Conservation (phyloP, 92 coral and sea anemone species). For the Umimayanthus kanabou region DNA sequence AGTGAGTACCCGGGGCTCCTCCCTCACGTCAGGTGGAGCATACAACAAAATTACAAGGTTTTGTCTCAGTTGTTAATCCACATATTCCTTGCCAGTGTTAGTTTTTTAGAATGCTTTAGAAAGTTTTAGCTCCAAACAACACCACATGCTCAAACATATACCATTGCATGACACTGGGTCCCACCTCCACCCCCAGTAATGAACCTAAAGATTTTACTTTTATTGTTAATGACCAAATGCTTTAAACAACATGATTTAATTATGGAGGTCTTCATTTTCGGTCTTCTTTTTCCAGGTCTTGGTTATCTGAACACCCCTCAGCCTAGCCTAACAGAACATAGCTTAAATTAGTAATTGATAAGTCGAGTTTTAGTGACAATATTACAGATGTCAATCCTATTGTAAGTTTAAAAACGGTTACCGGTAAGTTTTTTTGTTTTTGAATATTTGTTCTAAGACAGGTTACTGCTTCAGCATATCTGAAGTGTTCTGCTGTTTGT, state of each 20-base stretch:
- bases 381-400: background rate
- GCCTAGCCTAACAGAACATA: background rate
- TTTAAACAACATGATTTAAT: no score
- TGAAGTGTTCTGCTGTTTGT: constrained; percentile 13
- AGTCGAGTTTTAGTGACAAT: background rate
- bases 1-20: no score
- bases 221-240: no score
- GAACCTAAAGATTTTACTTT: no score
- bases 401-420: background rate
- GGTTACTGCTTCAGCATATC: background rate
- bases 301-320: no score
- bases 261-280: no score
- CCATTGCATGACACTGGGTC: no score
- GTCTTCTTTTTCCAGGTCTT: no score
- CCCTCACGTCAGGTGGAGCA: no score
- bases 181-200: no score
- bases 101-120: background rate
- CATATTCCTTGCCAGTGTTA: background rate
- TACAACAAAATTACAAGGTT: no score
- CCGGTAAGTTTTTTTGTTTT: background rate
- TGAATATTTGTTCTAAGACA: background rate
- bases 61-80: background rate
- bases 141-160: background rate
- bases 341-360: background rate
- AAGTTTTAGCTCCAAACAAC: background rate